Base-by-base conservation (phyloP, 2,888 invertebrate species). In the Theretra japonica region DNA sequence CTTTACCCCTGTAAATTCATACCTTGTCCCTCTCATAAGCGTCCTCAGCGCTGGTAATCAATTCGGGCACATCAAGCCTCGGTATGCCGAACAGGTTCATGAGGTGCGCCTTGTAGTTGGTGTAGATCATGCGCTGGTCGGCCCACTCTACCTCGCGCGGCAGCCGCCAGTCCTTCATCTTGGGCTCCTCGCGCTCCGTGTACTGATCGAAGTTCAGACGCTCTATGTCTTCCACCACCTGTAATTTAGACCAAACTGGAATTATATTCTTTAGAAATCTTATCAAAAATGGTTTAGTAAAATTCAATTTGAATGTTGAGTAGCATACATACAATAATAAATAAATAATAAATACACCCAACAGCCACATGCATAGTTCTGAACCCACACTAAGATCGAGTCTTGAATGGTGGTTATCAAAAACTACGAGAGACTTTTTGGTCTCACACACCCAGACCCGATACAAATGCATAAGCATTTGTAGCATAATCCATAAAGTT, bases 221-320 rank as follows among this genome's bases (percentile, higher is more conserved):
- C 90, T 99, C 98, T 62, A 99, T 97, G 89, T 99, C 99, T 86
- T 99, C 98, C 0, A 98, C 96, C 0, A 94, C 94, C 94, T 94
- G 75, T 3, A 62, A 75, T 41, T 15, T 1, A 2, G 4, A 59
- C 25, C 58, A 23, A 25, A 0, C 1, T 23, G n/a, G 19, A 5
- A 2, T 21, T 57, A 57, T 1, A 23, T 8, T 21, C 33, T 7
- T 33, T 33, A 7, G 6, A 6, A 33, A 33, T 7, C 1, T 33
- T 8, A 7, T 33, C 33, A 33, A 33, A 7, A 7, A 7, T 7
- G 33, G 33, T 33, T 33, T 7, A 33, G 33, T 33, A 6, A 33
- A 7, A 33, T 6, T 33, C 7, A 7, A 33, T 6, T 5, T 33
- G 6, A 4, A 33, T 33, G 3, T 33, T 6, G 4, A 33, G 33